Base-by-base conservation (phyloP, 2,888 invertebrate species). In the Caenorhabditis sp. region DNA sequence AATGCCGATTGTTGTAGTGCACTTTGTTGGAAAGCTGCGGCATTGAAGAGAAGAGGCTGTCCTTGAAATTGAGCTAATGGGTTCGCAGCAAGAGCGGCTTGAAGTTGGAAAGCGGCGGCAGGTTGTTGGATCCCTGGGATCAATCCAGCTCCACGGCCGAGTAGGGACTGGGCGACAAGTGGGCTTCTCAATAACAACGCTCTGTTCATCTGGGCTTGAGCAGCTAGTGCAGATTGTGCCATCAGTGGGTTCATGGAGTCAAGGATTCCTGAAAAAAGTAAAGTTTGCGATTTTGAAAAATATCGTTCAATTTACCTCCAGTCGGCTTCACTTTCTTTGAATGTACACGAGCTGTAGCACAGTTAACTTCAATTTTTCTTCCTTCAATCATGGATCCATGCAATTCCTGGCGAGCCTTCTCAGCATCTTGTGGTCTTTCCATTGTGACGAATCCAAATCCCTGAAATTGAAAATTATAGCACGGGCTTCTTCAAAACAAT, bases 381-480 rank as follows among this genome's bases (percentile, higher is more conserved):
- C 98, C 98, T 96, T 99, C 99, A 95, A 98, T 97, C 96, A 98
- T 97, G 95, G 97, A 97, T 95, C 98, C 98, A 96, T 99, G 98
- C 95, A 99, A 96, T 95, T 97, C 97, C 95, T 97, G 97, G 95
- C 98, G 97, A 96, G 99, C 98, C 95, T 96, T 96, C 95, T 98
- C 98, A 95, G 98, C 98, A 95, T 99, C 98, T 95, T 96, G 96
- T 95, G 97, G 97, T 96, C 96, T 97, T 95, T 97, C 97, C 96
- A 99, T 99, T 95, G 98, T 99, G 95, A 99, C 98, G 96, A 99
- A 99, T 96, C 98, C 98, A 96, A 99, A 99, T 95, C 99, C 99
- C 98, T 99, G 96, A 95, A 96, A 96, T 22, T 24, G 38, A 47
- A 26, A n/a, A n/a, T n/a, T n/a, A n/a, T n/a, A n/a, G n/a, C n/a